Base-by-base conservation (phyloP, 2,888 invertebrate species). In the Lordiphosa fenestrarum region DNA sequence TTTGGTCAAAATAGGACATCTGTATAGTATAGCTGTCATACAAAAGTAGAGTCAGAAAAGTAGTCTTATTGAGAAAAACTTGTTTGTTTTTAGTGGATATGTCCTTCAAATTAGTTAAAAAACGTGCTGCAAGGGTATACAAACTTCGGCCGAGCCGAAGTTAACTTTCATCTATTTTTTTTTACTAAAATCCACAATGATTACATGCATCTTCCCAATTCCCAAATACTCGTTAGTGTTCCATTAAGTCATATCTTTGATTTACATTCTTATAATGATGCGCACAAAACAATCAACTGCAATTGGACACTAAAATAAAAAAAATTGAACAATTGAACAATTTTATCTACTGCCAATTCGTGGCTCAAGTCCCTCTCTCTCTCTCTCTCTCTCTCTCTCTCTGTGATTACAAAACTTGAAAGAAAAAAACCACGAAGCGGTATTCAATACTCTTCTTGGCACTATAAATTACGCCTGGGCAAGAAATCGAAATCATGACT, bases 401-500 rank as follows among this genome's bases (percentile, higher is more conserved):
- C n/a, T 25, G 64, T 66, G 77, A 73, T 69, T 71, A 64, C 77
- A 61, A 57, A 51, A 49, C 44, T 5, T 33, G 25, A 23, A 48
- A 21, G 42, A 33, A 44, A 38, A 46, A 54, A 2, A 15, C 15
- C 15, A 15, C 63, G 54, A 56, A 62, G 70, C 37, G 59, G 67
- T 69, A 71, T 71, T 82, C 78, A 74, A 78, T 78, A 77, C 69
- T 69, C 61, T 42, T 41, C 72, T 53, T 56, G 59, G 53, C 74
- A 65, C 78, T 66, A 83, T 83, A 83, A 80, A 83, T 83, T 81
- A 80, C 72, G 77, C 68, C 59, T 44, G 57, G 60, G 39, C 71
- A 80, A 72, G 76, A 71, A 83, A 83, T 80, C 73, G 77, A 83
- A 78, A 75, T 83, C 78, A 83, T 80, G 81, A 80, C 84, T 66